Conservation (phyloP, 2,888 invertebrate species). For the Pecten maximus region DNA sequence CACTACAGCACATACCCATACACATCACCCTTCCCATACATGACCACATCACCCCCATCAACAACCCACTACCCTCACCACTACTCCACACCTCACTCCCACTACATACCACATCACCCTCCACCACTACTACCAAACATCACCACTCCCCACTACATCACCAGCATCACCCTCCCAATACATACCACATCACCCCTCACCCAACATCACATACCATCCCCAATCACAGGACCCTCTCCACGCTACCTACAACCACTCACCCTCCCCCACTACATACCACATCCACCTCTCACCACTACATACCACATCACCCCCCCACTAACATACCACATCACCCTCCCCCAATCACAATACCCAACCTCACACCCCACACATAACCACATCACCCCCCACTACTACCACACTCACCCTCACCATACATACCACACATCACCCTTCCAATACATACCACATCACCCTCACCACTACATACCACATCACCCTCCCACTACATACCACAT, state of each 20-base stretch:
- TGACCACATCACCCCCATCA: neutral
- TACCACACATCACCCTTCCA: neutral
- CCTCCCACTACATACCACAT: neutral
- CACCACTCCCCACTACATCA: neutral
- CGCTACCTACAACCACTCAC: neutral
- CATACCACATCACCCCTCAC: too few species aligned
- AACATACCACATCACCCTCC: neutral
- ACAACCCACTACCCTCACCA: too few species aligned
- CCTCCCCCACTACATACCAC: too few species aligned
- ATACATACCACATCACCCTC: neutral
- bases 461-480: neutral
- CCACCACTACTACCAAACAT: neutral
- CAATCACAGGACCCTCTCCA: too few species aligned
- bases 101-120: neutral
- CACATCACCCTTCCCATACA: neutral
- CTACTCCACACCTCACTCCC: neutral
- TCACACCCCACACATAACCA: neutral
- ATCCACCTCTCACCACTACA: neutral
- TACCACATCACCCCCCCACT: neutral
- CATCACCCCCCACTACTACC: too few species aligned
- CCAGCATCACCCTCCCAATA: too few species aligned
- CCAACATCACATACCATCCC: neutral
- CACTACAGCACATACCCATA: neutral
- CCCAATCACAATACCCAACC: neutral
- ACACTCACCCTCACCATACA: neutral